Evolutionary conservation across 2,113 vertebrate genomes (phyloP).

Genomic region (Azemiops feae): DNA sequence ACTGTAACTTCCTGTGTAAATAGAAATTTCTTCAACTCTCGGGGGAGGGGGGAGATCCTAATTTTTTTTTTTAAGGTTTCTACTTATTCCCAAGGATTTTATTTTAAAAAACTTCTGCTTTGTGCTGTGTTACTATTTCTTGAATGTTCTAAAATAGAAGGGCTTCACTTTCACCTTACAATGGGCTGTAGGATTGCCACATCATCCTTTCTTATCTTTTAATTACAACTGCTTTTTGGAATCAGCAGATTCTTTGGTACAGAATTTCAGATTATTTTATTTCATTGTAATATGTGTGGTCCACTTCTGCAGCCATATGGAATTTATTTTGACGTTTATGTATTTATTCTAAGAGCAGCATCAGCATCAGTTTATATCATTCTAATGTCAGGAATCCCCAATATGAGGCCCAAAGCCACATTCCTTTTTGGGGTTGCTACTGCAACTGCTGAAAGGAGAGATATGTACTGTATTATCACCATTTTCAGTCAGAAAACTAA

Average conservation of each 20-base stretch:
- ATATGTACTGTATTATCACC: background rate
- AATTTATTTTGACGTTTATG: background rate
- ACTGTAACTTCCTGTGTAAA: no score
- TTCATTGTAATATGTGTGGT: background rate
- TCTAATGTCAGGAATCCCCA: background rate
- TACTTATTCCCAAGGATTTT: no score
- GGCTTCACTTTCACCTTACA: no score
- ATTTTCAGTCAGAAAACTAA: background rate
- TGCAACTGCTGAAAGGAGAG: background rate
- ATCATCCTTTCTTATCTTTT: no score
- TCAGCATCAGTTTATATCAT: background rate
- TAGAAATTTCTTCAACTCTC: no score
- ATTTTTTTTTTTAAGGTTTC: no score
- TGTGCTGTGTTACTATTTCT: no score
- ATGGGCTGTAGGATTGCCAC: no score
- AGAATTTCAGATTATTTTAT: background rate
- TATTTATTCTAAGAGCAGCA: background rate
- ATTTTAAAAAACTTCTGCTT: no score
- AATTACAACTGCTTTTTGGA: no score
- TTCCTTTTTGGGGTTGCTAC: background rate
- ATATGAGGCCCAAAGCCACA: background rate
- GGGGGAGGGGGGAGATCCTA: no score
- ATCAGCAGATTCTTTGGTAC: background rate
- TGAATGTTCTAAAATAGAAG: no score
- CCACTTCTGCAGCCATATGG: background rate